Conservation (phyloP, 2,888 invertebrate genomes). For the Leptarthrus brevirostris region DNA sequence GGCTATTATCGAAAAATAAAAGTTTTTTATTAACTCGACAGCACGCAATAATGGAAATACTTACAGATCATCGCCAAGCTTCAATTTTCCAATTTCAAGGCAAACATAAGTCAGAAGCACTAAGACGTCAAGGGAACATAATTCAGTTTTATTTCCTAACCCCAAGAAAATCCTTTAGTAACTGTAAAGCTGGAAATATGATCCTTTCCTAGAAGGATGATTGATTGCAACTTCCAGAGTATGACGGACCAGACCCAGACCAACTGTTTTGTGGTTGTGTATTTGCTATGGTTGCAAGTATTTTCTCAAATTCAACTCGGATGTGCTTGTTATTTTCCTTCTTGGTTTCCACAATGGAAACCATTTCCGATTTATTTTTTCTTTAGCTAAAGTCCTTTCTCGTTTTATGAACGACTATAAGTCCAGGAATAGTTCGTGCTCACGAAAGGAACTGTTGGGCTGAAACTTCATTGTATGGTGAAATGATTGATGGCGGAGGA, state of each 20-base stretch:
- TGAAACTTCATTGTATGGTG: background rate
- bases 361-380: too few relatives aligned
- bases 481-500: background rate
- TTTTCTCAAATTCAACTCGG: background rate
- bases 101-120: conserved; percentile 1
- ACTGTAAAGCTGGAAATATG: conserved; percentile 28
- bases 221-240: conserved; percentile 9
- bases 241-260: background rate
- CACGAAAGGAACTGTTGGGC: background rate
- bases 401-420: background rate
- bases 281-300: background rate
- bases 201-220: conserved; percentile 19
- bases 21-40: background rate
- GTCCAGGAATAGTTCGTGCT: background rate
- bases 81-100: background rate
- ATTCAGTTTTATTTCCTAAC: conserved; percentile 33
- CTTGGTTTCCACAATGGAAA: background rate
- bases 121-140: conserved; percentile 10
- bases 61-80: background rate
- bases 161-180: conserved; percentile 6
- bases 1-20: background rate
- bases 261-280: background rate
- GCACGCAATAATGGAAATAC: background rate
- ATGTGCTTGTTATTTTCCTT: background rate
- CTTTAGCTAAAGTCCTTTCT: too few relatives aligned